Base-by-base conservation (phyloP, 1,140 invertebrate genomes). In the Macrobrachium rosenbergii region DNA sequence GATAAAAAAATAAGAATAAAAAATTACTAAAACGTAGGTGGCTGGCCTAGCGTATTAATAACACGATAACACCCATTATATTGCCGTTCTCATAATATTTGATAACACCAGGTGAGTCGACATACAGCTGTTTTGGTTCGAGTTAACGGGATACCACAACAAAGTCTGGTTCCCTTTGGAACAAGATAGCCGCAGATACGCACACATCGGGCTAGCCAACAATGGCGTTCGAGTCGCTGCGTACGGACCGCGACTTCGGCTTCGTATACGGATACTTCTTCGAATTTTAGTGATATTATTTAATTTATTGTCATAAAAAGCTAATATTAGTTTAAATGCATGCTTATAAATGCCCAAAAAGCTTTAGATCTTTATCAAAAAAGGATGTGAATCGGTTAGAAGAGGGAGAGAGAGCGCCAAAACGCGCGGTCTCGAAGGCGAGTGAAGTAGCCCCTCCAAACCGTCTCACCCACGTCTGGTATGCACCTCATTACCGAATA, bases 401-500 rank as follows among this genome's bases (percentile, higher is more conserved):
- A 12, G n/a, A 69, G n/a, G n/a, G n/a, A n/a, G 3, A 75, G 77
- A 60, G 77, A 43, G 19, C 62, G 60, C 62, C 23, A 81, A 62
- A 62, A 62, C 60, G 60, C 62, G 79, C 28, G 62, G 63, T n/a
- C 6, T 58, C 60, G 82, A 78, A 60, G 60, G 82, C 21, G 82
- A 43, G 75, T n/a, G 73, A 52, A 23, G 63, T 45, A 63, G 69
- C 28, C 17, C 67, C 82, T 82, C 67, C 77, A 19, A n/a, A 58
- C 43, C 28, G 76, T 73, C 83, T 85, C 83, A 73, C 84, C 84
- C 84, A 73, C 76, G 52, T 80, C 77, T 73, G 84, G 84, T 86
- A 86, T 86, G 84, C 84, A 73, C 17, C 84, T 86, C 84, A 86
- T 86, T 86, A 86, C 84, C 84, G 84, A 86, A 86, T 86, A 86